Evolutionary conservation across 2,797 vertebrate genomes (phyloP).

Genomic region (Eurystomus glaucurus): DNA sequence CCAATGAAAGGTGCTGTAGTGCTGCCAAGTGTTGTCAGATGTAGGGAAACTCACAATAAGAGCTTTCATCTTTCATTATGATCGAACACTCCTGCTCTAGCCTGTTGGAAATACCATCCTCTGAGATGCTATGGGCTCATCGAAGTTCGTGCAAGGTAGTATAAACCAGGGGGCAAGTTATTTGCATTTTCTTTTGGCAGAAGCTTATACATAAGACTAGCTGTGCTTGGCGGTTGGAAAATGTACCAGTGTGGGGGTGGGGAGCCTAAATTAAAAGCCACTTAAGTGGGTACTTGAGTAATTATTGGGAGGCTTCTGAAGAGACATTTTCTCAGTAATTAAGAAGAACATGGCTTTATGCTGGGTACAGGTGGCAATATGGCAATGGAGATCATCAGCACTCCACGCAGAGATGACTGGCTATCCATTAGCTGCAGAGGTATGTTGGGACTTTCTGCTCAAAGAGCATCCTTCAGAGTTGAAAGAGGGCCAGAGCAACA

Average conservation of each 20-base stretch:
- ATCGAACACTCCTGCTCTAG: not conserved
- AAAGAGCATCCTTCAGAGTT: not conserved
- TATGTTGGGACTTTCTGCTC: not conserved
- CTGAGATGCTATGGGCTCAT: not conserved
- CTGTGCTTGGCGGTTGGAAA: slow-evolving; percentile 10
- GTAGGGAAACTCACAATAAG: slow-evolving; percentile 2
- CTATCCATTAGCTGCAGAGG: not conserved
- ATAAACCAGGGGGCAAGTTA: not conserved
- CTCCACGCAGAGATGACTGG: not conserved
- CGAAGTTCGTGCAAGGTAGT: not conserved
- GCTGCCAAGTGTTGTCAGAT: not conserved
- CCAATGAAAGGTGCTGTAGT: not conserved
- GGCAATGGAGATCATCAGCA: not conserved
- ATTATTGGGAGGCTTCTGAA: slow-evolving; percentile 60
- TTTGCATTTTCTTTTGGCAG: slow-evolving; percentile 9
- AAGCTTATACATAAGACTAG: not conserved
- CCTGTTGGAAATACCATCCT: not conserved
- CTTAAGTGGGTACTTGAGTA: slow-evolving; percentile 62
- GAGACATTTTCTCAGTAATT: slow-evolving; percentile 62
- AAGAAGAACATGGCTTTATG: slow-evolving; percentile 35
- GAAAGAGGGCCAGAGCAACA: not conserved
- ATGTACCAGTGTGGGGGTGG: not conserved
- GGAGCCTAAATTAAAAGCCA: slow-evolving; percentile 66
- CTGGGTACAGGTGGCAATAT: slow-evolving; percentile 34
- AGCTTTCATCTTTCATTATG: slow-evolving; percentile 42